phyloP scores from a whole-genome alignment of 2,113 vertebrate genomes.

The Xyliphius kryptos region DNA sequence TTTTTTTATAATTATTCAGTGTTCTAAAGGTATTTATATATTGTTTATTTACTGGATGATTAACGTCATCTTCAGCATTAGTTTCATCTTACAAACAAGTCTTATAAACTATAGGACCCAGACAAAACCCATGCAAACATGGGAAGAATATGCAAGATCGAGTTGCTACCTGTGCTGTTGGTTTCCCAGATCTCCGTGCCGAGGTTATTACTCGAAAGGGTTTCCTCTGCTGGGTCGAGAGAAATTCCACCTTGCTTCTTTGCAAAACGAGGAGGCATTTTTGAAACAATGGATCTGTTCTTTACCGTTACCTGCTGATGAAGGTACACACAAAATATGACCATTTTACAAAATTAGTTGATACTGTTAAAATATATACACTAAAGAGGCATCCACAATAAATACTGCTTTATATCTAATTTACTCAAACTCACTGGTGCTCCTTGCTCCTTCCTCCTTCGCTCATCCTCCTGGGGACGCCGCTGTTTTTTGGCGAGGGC shows the following conservation, averaged over 20 bases:
- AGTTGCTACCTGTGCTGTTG: constrained; percentile 76
- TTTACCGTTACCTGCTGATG: constrained; percentile 81
- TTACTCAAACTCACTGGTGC: constrained; percentile 55
- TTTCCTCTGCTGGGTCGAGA: constrained; percentile 79
- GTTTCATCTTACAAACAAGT: no score
- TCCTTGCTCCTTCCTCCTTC: constrained; percentile 88
- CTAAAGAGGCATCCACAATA: no score
- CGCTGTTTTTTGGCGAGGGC: constrained; percentile 89
- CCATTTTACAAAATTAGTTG: no score
- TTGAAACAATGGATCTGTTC: constrained; percentile 77
- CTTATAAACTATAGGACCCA: no score
- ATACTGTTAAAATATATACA: no score
- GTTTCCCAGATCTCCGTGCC: constrained; percentile 98
- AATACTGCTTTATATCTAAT: no score
- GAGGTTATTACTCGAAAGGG: constrained; percentile 76
- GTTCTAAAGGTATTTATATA: no score
- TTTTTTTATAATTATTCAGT: no score
- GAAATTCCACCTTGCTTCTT: constrained; percentile 86
- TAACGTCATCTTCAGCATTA: no score
- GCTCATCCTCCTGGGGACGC: constrained; percentile 86
- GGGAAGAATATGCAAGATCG: no score
- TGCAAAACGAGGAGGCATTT: constrained; percentile 94
- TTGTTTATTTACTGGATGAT: no score
- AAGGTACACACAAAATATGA: background rate
- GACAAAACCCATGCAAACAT: no score